Evolutionary conservation across 2,888 invertebrate species (phyloP).

Genomic region (Synergus umbraculus): DNA sequence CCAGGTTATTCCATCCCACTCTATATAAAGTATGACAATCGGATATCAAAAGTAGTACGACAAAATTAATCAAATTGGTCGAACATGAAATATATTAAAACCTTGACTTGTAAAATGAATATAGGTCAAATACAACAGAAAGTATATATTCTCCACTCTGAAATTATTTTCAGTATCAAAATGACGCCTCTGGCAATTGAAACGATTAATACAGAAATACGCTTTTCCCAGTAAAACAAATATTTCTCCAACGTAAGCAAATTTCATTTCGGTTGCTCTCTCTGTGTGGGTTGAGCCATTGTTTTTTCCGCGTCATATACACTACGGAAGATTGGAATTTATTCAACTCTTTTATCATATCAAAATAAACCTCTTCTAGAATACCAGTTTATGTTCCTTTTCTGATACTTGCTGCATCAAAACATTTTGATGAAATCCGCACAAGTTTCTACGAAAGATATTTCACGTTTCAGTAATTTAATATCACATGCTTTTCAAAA

Average conservation of each 20-base stretch:
- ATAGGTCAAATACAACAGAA: neutral
- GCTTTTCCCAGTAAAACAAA: constrained; percentile 16
- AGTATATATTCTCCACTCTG: neutral
- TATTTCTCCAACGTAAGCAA: constrained; percentile 24
- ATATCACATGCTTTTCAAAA: constrained; percentile 31
- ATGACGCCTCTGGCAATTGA: neutral
- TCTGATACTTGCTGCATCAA: neutral
- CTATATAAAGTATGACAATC: neutral
- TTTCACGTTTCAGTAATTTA: constrained; percentile 33
- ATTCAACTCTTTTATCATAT: neutral
- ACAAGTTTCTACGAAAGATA: neutral
- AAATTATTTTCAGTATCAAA: neutral
- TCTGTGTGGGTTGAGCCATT: neutral
- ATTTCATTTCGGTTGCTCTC: constrained; percentile 12
- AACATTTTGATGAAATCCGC: neutral
- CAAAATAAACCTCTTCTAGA: neutral
- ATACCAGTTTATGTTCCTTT: neutral
- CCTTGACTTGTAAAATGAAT: neutral
- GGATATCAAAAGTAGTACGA: neutral
- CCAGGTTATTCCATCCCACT: neutral
- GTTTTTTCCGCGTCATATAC: neutral
- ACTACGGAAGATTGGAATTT: neutral
- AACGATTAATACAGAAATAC: constrained; percentile 16
- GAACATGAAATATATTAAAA: neutral
- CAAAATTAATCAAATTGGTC: too few relatives aligned